A percentile compares a stretch with the other conserved stretches of the same genome.
phyloP scores from a whole-genome alignment of 2,888 invertebrate genomes.

The Pollenia labialis region DNA sequence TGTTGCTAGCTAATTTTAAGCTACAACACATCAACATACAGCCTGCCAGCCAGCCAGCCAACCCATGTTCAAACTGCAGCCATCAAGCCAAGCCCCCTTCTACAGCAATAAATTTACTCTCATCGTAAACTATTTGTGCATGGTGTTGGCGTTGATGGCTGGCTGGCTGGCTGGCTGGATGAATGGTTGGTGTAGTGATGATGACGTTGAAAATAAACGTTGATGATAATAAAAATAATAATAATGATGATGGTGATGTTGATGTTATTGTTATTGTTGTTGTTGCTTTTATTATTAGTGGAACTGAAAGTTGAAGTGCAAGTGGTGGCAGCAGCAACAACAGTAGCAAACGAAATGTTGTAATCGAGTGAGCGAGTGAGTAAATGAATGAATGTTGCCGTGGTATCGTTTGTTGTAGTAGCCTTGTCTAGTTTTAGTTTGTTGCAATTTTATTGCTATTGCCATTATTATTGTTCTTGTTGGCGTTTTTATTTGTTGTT shows the following conservation, averaged over 20 bases:
- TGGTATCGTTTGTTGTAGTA: slow-evolving; percentile 26
- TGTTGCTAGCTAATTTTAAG: slow-evolving; percentile 33
- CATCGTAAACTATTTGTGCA: slow-evolving; percentile 62
- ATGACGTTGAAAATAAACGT: slow-evolving; percentile 27
- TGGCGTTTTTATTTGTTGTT: slow-evolving; percentile 39
- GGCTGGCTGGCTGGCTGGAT: slow-evolving; percentile 17
- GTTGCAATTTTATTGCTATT: slow-evolving; percentile 72
- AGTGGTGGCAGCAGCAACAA: slow-evolving; percentile 34
- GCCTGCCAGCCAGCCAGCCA: slow-evolving; percentile 31
- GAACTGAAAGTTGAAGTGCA: slow-evolving; percentile 7
- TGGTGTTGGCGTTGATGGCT: slow-evolving; percentile 65
- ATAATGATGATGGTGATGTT: slow-evolving; percentile 38
- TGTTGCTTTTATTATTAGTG: slow-evolving; percentile 17
- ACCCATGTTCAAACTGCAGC: slow-evolving; percentile 56
- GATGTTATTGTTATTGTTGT: background rate
- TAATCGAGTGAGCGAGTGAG: slow-evolving; percentile 40
- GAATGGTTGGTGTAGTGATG: slow-evolving; percentile 19
- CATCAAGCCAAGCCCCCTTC: slow-evolving; percentile 72
- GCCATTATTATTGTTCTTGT: slow-evolving; percentile 59
- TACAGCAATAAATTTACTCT: slow-evolving; percentile 66
- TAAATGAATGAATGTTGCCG: background rate
- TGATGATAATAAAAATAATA: slow-evolving; percentile 29
- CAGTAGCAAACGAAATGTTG: slow-evolving; percentile 56
- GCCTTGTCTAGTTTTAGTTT: slow-evolving; percentile 68
- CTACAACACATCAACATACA: slow-evolving; percentile 22